A percentile compares a stretch with the other conserved stretches of the same genome.
Evolutionary conservation across 2,113 vertebrate genomes (phyloP).

Genomic region (Corythoichthys haematopterus): DNA sequence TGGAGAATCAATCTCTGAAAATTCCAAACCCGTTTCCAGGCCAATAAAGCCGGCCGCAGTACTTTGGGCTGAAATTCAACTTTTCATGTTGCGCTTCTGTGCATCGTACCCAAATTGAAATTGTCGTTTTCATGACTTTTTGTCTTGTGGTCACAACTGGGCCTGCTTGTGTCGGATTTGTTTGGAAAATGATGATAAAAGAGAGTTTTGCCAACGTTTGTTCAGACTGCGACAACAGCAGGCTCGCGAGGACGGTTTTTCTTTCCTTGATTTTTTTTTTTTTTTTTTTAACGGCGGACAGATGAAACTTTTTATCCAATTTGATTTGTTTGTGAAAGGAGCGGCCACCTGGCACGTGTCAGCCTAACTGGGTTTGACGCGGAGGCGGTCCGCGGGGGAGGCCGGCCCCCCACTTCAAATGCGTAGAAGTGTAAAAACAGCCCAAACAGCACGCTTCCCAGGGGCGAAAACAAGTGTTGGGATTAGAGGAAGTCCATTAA

Average conservation of each 20-base stretch:
- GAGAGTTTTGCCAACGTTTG: not conserved
- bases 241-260: not conserved
- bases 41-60: not conserved
- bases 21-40: not conserved
- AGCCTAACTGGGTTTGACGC: constrained; percentile 85
- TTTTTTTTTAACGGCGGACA: constrained; percentile 51
- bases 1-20: not conserved
- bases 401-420: constrained; percentile 85
- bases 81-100: not conserved
- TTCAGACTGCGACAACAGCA: not conserved
- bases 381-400: constrained; percentile 75
- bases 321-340: constrained; percentile 98
- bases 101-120: not conserved
- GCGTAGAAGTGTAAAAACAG: constrained; percentile 84
- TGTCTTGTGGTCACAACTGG: not conserved
- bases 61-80: not conserved
- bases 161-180: not conserved
- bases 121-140: not conserved
- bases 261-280: not conserved
- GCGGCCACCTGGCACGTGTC: constrained; percentile 82
- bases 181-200: not conserved
- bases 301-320: constrained; percentile 95
- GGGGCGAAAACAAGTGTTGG: constrained; percentile 74
- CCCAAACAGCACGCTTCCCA: not conserved
- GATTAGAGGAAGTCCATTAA: constrained; percentile 88